Percentiles rank a stretch among this genome's conserved stretches.
phyloP scores from a whole-genome alignment of 2,797 vertebrate species.

The Notolabrus celidotus region DNA sequence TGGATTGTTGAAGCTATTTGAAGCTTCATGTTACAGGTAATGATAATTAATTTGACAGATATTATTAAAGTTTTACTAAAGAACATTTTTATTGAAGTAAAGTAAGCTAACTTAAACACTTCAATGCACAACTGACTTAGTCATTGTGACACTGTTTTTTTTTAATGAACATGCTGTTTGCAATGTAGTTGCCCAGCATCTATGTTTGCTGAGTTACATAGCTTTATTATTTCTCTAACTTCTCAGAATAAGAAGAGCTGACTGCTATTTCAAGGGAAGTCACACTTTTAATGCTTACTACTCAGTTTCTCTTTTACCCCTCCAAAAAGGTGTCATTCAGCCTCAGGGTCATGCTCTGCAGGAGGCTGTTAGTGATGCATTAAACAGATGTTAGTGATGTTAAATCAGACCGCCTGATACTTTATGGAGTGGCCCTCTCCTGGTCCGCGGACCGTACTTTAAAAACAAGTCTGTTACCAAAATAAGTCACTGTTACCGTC shows the following conservation, averaged over 20 bases:
- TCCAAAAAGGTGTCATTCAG: background rate
- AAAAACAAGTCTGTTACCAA: constrained; percentile 24
- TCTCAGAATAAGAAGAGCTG: background rate
- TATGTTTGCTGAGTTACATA: too few species aligned
- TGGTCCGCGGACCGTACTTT: constrained; percentile 23
- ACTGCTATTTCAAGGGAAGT: constrained; percentile 17
- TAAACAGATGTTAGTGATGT: background rate
- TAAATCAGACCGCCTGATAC: background rate
- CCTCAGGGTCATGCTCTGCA: background rate
- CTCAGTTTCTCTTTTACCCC: background rate
- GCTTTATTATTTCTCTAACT: too few species aligned
- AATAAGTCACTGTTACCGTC: constrained; percentile 29
- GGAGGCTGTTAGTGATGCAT: constrained; percentile 26
- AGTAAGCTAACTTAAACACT: background rate
- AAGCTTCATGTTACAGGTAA: background rate
- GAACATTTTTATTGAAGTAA: too few species aligned
- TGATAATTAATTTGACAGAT: background rate
- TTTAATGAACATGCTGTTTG: background rate
- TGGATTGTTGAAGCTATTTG: background rate
- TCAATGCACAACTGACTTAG: background rate
- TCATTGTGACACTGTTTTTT: too few species aligned
- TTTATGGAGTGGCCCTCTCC: background rate
- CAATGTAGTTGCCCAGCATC: background rate
- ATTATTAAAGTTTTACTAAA: background rate
- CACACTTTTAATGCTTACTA: background rate